Evolutionary conservation across 2,888 invertebrate species (phyloP).

Genomic region (Candidula unifasciata): DNA sequence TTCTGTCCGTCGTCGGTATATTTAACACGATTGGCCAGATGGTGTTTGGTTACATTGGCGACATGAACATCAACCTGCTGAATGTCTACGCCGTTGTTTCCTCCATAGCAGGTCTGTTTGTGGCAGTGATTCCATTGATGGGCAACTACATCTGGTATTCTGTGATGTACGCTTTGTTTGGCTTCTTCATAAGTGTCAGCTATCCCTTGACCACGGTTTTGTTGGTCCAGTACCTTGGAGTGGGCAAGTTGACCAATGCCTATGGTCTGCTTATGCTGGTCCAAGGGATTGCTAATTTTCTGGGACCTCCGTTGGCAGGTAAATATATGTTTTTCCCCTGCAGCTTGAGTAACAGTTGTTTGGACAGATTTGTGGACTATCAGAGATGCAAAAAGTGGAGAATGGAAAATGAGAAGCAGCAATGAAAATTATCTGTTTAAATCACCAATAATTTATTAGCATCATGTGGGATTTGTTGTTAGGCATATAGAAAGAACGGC

Average conservation of each 20-base stretch:
- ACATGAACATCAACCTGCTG: constrained; percentile 88
- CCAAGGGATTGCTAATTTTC: constrained; percentile 92
- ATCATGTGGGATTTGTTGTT: no score
- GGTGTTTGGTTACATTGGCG: constrained; percentile 91
- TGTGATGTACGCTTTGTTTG: constrained; percentile 81
- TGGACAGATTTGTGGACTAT: neutral
- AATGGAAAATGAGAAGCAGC: no score
- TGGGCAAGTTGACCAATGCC: constrained; percentile 93
- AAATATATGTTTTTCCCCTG: constrained; percentile 58
- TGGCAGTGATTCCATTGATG: constrained; percentile 70
- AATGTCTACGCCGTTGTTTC: constrained; percentile 90
- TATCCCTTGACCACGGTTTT: constrained; percentile 91
- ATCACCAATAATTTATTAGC: no score
- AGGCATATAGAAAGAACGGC: no score
- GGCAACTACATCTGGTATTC: constrained; percentile 63
- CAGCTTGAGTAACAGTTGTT: neutral
- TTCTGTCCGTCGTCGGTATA: constrained; percentile 86
- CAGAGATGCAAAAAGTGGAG: no score
- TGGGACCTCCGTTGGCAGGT: constrained; percentile 95
- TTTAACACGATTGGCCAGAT: constrained; percentile 89
- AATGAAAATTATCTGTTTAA: no score
- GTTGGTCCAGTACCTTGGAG: constrained; percentile 90
- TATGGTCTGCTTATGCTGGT: constrained; percentile 91
- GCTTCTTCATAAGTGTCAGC: constrained; percentile 93
- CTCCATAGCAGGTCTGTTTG: constrained; percentile 77